Percentiles rank a stretch among this genome's conserved stretches.
These are phyloP conservation scores for Polyodon spathula DNA, from an alignment of 2,113 vertebrate species.

Conservation along the genomic window DNA sequence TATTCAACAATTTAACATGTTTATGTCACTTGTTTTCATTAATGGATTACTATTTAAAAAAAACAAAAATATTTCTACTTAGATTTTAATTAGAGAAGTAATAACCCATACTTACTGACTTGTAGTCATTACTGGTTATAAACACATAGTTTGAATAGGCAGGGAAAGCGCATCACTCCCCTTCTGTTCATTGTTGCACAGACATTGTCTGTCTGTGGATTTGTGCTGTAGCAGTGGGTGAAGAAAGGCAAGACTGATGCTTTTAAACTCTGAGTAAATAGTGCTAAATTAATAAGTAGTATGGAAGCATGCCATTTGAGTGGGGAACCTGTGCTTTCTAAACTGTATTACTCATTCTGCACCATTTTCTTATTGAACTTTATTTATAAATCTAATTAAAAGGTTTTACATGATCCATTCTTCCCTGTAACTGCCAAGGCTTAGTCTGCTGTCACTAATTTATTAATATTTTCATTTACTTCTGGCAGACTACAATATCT, in stretches of 20 bases:
- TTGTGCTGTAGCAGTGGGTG: background rate
- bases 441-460: conserved; percentile 11
- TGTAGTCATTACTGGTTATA: too few species aligned
- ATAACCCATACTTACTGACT: too few species aligned
- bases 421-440: conserved; percentile 6
- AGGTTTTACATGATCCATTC: conserved; percentile 5
- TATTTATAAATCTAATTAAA: conserved; percentile 15
- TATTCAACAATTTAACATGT: too few species aligned
- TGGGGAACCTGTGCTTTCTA: background rate
- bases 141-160: too few species aligned
- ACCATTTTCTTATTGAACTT: conserved; percentile 1
- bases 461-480: conserved; percentile 13
- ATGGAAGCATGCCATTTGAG: background rate
- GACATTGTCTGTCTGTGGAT: too few species aligned
- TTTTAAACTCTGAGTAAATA: background rate
- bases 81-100: too few species aligned
- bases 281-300: background rate
- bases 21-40: too few species aligned
- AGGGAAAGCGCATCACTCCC: too few species aligned
- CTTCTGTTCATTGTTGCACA: too few species aligned
- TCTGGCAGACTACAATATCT: conserved; percentile 18
- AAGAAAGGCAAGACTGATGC: background rate
- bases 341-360: background rate
- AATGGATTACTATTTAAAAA: too few species aligned
- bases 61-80: too few species aligned